Evolutionary conservation across 2,888 invertebrate species (phyloP).

Genomic region (Platycheirus albimanus): DNA sequence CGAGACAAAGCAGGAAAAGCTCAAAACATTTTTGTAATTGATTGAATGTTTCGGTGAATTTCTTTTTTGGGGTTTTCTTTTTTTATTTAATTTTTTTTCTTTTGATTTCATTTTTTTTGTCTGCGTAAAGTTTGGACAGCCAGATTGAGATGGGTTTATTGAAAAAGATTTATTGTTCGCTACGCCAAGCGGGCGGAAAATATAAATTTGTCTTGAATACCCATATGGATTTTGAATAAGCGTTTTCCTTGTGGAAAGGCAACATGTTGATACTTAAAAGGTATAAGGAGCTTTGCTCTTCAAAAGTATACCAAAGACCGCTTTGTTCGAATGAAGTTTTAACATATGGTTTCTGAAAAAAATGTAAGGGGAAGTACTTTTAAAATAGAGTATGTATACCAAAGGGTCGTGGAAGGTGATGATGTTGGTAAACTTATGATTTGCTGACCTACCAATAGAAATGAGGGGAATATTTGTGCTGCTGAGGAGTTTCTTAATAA

Average conservation of each 20-base stretch:
- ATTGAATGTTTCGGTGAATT: conserved; percentile 31
- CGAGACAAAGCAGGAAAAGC: conserved; percentile 31
- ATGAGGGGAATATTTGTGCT: no score
- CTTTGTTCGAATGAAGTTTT: conserved; percentile 29
- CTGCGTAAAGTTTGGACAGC: conserved; percentile 51
- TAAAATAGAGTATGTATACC: no score
- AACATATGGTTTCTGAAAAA: conserved; percentile 18
- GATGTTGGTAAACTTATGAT: no score
- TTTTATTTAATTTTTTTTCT: neutral
- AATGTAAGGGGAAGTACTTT: no score
- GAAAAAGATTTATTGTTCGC: conserved; percentile 51
- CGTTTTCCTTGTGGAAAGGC: conserved; percentile 31
- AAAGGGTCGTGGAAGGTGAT: no score
- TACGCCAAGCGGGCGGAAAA: conserved; percentile 27
- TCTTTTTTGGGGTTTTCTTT: conserved; percentile 6
- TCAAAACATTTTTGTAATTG: conserved; percentile 38
- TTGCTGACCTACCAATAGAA: no score
- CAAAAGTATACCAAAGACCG: neutral
- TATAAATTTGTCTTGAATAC: conserved; percentile 35
- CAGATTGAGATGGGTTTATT: conserved; percentile 51
- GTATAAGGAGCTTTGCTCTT: neutral
- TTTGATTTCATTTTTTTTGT: conserved; percentile 3
- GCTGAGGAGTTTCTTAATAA: no score
- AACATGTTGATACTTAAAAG: conserved; percentile 24
- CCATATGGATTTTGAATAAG: conserved; percentile 27